Base-by-base conservation (phyloP, 64 coral and sea anemone species). In the Pocillopora verrucosa region DNA sequence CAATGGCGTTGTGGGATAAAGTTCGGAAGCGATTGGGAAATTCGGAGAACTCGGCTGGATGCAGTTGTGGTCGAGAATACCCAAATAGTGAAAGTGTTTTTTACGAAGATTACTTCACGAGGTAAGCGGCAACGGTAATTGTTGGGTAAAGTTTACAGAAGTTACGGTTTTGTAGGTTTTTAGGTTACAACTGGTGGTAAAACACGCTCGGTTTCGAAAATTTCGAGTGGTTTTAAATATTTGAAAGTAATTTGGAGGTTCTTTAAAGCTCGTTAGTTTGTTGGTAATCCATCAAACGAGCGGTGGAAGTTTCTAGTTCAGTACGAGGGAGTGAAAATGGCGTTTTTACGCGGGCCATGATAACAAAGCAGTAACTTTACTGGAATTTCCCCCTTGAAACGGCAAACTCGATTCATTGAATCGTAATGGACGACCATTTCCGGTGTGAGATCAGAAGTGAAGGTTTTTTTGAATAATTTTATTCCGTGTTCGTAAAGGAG, bases 21-120 rank as follows among this genome's bases (percentile, higher is more conserved):
- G 92, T 93, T 11, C 82, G 88, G 11, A 93, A 89, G 56, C 87
- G 92, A 10, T 83, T 93, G 61, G 87, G 92, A 7, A 93, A 88
- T 36, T 80, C 88, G 9, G 87, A 93, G 16, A 79, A 75, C 20
- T 89, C 92, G 12, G 61, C 87, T 20, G 88, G 68, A 78, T 93
- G 92, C 60, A 84, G 60, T 25, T 93, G 92, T 51, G 87, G 92
- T 62, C 92, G 68, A 38, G 92, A 93, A 77, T 93, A 89, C 16
- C 81, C 88, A 76, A 93, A 89, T 56, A 80, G 72, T 20, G 92
- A 93, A 89, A 87, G 87, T 16, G 87, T 83, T 74, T 93, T 93
- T 72, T 88, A 88, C 56, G 92, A 93, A 84, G 92, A 93, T 89
- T 82, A 88, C 25, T 93, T 93, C 74, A 93, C 92, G 65, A 93